Conservation (phyloP, 1,140 invertebrate species). For the Drosophila kohkoa region DNA sequence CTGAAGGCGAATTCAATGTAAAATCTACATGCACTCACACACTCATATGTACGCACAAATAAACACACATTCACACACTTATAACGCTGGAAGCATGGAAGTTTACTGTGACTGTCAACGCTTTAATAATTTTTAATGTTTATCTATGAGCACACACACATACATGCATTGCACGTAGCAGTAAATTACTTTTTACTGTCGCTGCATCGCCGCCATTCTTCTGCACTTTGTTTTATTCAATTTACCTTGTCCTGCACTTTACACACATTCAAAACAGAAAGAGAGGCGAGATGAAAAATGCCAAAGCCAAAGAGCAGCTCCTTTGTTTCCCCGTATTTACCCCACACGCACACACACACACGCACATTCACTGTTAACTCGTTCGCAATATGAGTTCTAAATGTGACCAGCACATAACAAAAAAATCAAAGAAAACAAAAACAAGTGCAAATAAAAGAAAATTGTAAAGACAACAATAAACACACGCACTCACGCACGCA, state of each 20-base stretch:
- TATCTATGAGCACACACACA: slow-evolving; percentile 33
- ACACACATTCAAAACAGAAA: slow-evolving; percentile 50
- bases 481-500: slow-evolving; percentile 10
- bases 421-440: slow-evolving; percentile 13
- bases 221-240: slow-evolving; percentile 56
- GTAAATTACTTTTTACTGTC: slow-evolving; percentile 37
- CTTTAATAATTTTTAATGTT: slow-evolving; percentile 48
- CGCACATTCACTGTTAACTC: slow-evolving; percentile 30
- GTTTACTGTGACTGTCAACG: slow-evolving; percentile 23
- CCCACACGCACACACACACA: slow-evolving; percentile 27
- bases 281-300: slow-evolving; percentile 45
- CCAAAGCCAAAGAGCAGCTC: slow-evolving; percentile 55
- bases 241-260: slow-evolving; percentile 55
- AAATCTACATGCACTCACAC: slow-evolving; percentile 33
- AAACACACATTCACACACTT: slow-evolving; percentile 23
- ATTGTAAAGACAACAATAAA: slow-evolving; percentile 42
- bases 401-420: slow-evolving; percentile 12
- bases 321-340: slow-evolving; percentile 66
- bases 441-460: slow-evolving; percentile 42
- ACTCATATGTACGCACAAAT: slow-evolving; percentile 22
- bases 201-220: slow-evolving; percentile 38
- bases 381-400: slow-evolving; percentile 46
- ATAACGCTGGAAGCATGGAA: slow-evolving; percentile 4
- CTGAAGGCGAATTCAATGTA: slow-evolving; percentile 30
- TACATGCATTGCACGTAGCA: slow-evolving; percentile 13